Evolutionary conservation across 2,113 vertebrate species (phyloP).

Genomic region (Harpagus bidentatus): DNA sequence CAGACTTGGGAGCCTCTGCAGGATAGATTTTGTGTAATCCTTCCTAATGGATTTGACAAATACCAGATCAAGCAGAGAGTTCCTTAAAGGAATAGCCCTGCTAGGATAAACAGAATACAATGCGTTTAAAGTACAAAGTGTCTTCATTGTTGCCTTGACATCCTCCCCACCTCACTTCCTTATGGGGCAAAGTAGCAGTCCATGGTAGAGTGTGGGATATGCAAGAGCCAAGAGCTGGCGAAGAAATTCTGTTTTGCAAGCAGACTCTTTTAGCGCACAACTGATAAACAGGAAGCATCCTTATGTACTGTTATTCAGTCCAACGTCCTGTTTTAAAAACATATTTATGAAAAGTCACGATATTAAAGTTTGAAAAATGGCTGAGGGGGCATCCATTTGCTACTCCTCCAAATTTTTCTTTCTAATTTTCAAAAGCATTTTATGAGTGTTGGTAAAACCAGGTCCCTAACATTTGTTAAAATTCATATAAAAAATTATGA

Average conservation of each 20-base stretch:
- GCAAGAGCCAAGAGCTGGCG: not conserved
- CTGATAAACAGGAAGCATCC: not conserved
- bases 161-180: not conserved
- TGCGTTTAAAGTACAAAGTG: not conserved
- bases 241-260: not conserved
- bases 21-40: not conserved
- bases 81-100: not conserved
- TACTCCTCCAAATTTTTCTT: not conserved
- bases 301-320: not conserved
- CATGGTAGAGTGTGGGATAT: not conserved
- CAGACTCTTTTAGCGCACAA: not conserved
- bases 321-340: not conserved
- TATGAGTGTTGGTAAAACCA: not conserved
- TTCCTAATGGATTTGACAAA: not conserved
- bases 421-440: slow-evolving; percentile 9
- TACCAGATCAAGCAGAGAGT: not conserved
- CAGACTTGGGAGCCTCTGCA: not conserved
- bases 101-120: not conserved
- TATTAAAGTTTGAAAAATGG: slow-evolving; percentile 7
- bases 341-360: not conserved
- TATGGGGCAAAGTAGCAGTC: not conserved
- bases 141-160: not conserved
- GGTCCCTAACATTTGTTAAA: slow-evolving; percentile 21
- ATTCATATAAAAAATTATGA: slow-evolving; percentile 1
- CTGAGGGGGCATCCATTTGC: not conserved